Percentiles rank a stretch among this genome's conserved stretches.
Evolutionary conservation across 1,140 invertebrate species (phyloP).

Genomic region (Bombus polaris): DNA sequence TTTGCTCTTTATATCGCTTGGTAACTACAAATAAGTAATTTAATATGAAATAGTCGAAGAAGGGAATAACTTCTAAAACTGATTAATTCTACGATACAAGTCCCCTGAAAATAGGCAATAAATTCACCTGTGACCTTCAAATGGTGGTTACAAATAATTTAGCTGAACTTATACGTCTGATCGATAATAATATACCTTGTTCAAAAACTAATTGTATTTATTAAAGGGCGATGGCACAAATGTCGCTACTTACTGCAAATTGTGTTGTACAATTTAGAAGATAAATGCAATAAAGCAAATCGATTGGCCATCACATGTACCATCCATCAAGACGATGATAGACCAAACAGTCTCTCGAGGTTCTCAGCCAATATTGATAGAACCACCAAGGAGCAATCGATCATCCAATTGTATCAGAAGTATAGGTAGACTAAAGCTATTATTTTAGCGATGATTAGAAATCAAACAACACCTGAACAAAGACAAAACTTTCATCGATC

Average conservation of each 20-base stretch:
- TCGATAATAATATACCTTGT: neutral
- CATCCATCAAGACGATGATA: slow-evolving; percentile 37
- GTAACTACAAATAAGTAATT: too few relatives aligned
- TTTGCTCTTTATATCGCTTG: neutral
- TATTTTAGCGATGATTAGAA: neutral
- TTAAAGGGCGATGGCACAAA: neutral
- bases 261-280: neutral
- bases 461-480: too few relatives aligned
- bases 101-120: too few relatives aligned
- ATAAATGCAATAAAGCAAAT: slow-evolving; percentile 38
- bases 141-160: neutral
- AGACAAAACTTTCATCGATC: neutral
- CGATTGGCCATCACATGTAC: neutral
- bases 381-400: slow-evolving; percentile 12
- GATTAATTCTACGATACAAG: neutral
- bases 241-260: neutral
- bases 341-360: neutral
- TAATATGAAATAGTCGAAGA: too few relatives aligned
- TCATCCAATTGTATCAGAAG: neutral
- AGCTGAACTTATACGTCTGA: neutral
- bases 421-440: neutral
- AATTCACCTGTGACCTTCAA: neutral
- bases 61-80: neutral
- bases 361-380: neutral
- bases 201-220: neutral